Evolutionary conservation across 1,140 invertebrate species (phyloP).

Genomic region (Teleopsis dalmanni): DNA sequence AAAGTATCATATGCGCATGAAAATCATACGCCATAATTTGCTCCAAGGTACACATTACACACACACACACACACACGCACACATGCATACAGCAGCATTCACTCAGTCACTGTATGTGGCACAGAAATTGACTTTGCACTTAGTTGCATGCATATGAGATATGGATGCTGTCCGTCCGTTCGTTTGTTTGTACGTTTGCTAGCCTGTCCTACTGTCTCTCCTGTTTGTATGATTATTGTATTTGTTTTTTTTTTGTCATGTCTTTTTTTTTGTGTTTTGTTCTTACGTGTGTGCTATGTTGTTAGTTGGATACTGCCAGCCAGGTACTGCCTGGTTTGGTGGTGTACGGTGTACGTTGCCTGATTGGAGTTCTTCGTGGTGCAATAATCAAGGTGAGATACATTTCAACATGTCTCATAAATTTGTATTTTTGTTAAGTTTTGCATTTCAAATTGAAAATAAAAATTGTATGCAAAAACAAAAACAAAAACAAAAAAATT

Average conservation of each 20-base stretch:
- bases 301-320: background rate
- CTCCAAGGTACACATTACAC: too few species aligned
- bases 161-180: too few species aligned
- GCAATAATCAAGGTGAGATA: conserved; percentile 39
- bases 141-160: background rate
- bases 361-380: background rate
- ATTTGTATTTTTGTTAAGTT: too few species aligned
- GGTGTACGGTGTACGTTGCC: background rate
- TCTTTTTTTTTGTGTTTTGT: background rate
- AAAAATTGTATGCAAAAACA: too few species aligned
- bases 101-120: too few species aligned
- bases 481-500: too few species aligned
- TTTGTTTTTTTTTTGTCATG: background rate
- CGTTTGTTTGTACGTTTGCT: too few species aligned
- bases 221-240: background rate
- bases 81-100: background rate
- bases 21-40: too few species aligned
- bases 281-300: background rate
- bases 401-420: conserved; percentile 43
- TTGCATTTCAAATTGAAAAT: too few species aligned
- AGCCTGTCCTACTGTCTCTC: too few species aligned
- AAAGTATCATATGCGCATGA: background rate
- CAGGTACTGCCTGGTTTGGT: background rate
- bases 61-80: background rate
- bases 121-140: background rate